These are phyloP conservation scores for Hirundichthys speculiger DNA, from an alignment of 2,113 vertebrate genomes.

Conservation along the genomic window DNA sequence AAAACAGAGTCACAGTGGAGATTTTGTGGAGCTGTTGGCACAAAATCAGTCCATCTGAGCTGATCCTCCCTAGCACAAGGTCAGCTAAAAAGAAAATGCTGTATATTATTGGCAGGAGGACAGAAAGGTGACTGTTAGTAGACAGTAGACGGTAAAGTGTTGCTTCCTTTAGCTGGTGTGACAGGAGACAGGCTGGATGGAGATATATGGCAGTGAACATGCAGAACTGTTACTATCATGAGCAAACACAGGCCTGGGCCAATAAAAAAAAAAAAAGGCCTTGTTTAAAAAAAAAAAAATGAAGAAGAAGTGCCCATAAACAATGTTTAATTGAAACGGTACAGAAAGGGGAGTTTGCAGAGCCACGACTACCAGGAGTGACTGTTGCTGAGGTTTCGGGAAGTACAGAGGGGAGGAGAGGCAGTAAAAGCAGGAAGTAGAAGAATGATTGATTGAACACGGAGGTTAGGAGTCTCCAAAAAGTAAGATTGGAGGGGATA, in stretches of 20 bases:
- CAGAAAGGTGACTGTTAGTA: slow-evolving; percentile 30
- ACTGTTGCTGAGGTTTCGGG: slow-evolving; percentile 4
- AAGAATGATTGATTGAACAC: slow-evolving; percentile 39
- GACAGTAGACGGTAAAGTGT: slow-evolving; percentile 12
- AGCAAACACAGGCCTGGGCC: slow-evolving; percentile 59
- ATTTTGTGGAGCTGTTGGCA: not conserved
- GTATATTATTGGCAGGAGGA: slow-evolving; percentile 43
- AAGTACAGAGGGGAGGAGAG: not conserved
- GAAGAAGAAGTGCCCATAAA: slow-evolving; percentile 67
- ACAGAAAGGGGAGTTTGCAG: slow-evolving; percentile 61
- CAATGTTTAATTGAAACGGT: slow-evolving; percentile 78
- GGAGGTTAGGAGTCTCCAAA: slow-evolving; percentile 22
- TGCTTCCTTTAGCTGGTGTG: slow-evolving; percentile 15
- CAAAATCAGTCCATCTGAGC: not conserved
- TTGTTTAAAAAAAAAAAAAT: slow-evolving; percentile 44
- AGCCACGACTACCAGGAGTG: slow-evolving; percentile 47
- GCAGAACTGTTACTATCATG: slow-evolving; percentile 63
- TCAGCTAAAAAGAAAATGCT: slow-evolving; percentile 8
- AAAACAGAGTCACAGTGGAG: too few relatives aligned
- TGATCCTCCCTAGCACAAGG: slow-evolving; percentile 3
- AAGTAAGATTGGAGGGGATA: slow-evolving; percentile 10
- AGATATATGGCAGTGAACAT: slow-evolving; percentile 57
- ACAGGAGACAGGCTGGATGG: slow-evolving; percentile 49
- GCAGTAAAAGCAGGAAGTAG: slow-evolving; percentile 38
- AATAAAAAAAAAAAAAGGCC: slow-evolving; percentile 77